Evolutionary conservation across 2,797 vertebrate species (phyloP), one percentile per base, ranked within the genome.

Genomic region (Microctenopoma stevenorrisi): DNA sequence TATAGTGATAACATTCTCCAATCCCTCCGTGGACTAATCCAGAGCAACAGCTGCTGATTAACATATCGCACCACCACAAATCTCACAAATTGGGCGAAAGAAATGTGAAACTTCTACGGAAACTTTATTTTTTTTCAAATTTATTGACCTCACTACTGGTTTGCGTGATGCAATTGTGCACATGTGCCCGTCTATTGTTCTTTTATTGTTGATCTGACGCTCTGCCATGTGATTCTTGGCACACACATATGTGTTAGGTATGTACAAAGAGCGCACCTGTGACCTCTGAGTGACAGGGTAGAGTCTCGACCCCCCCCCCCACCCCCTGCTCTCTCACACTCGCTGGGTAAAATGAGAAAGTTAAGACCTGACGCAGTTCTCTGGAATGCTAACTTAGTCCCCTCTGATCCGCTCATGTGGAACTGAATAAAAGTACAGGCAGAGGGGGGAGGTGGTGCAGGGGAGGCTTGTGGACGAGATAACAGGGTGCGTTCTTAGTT

Each of bases 331-430:
- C 68, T 46, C 71, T 26, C 66, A 50, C 43, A 46, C 68, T 43
- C 52, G 40, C 58, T 56, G 43, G 68, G 70, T 76, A 80, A 76
- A 81, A 74, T 70, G 79, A 80, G 86, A 86, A 84, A 73, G 82
- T 78, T 85, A 82, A 84, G 77, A 89, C 68, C 80, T 87, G 87
- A 90, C 85, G 85, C 79, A 84, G 65, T 61, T 72, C 76, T 89
- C 78, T 84, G 87, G 88, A 91, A 92, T 91, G 84, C 85, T 88
- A 88, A 87, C 86, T 78, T 77, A 68, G 74, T 62, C 71, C 68
- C 78, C 74, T 81, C 69, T 69, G 78, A 81, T 83, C 74, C n/a
- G 10, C 68, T 91, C 86, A 83, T 75, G 88, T 82, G 86, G 79
- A 88, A 89, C 64, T 68, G 82, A 87, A 85, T 72, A 64, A 77